phyloP scores from a whole-genome alignment of 2,888 invertebrate genomes.

The Drosophila sordidula region DNA sequence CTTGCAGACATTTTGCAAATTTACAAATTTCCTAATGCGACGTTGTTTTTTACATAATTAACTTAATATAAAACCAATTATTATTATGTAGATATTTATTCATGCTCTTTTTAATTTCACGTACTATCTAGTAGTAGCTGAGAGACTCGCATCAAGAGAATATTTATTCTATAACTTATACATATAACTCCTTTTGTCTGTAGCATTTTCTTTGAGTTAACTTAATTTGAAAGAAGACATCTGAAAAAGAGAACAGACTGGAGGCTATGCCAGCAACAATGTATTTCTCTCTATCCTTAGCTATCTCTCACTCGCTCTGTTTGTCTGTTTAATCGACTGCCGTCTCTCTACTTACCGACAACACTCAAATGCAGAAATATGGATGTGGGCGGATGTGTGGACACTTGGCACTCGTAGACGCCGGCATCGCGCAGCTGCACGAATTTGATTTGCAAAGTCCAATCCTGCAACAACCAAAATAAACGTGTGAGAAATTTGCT shows the following conservation, averaged over 20 bases:
- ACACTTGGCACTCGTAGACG: constrained; percentile 95
- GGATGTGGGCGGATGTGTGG: constrained; percentile 95
- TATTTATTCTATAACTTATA: too few species aligned
- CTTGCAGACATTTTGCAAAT: too few species aligned
- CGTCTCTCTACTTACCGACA: constrained; percentile 89
- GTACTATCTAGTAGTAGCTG: too few species aligned
- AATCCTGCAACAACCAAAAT: constrained; percentile 87
- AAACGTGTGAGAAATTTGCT: neutral
- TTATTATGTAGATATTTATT: too few species aligned
- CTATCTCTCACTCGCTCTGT: neutral
- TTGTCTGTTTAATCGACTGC: neutral
- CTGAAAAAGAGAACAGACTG: neutral
- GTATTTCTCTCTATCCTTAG: neutral
- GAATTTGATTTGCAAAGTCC: constrained; percentile 95
- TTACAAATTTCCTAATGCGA: too few species aligned
- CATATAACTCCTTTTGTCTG: neutral
- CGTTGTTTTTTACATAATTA: too few species aligned
- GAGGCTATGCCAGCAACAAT: too few species aligned
- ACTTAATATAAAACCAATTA: too few species aligned
- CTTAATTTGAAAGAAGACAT: neutral
- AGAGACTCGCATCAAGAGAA: too few species aligned
- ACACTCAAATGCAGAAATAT: constrained; percentile 94
- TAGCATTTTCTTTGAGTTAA: neutral
- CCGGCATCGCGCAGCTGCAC: constrained; percentile 94
- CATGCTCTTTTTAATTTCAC: too few species aligned